Base-by-base conservation (phyloP, 2,113 vertebrate genomes). In the Hystrix brachyura region DNA sequence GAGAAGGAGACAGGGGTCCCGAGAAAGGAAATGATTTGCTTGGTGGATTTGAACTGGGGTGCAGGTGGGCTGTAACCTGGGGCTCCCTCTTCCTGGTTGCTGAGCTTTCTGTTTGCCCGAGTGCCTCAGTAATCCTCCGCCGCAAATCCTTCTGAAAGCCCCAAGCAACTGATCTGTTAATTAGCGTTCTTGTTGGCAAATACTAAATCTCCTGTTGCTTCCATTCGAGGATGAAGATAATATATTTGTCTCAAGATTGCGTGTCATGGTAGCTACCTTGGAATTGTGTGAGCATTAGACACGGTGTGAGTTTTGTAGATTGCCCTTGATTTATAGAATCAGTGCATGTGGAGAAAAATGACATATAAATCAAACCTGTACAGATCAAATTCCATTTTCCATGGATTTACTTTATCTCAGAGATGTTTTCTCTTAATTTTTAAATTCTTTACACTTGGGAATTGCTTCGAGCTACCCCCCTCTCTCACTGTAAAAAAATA, bases 151-250 rank as follows among this genome's bases (percentile, higher is more conserved):
- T 59, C 76, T 59, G 85, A 84, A 92, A 82, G 46, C 46, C 69
- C 62, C 80, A 90, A 76, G 83, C 76, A 92, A 74, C 67, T 32
- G 84, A 67, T 85, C 86, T 86, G 48, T 91, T 94, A 82, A 79
- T 96, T 95, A 94, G 27, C 17, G 88, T 25, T 87, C 53, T 90
- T 65, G 55, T 84, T 78, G 72, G 92, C 84, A 94, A 94, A 90
- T 82, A 71, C 38, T 78, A 92, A 65, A 27, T 60, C 59, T 87
- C 94, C 55, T 85, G 43, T 85, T 74, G 78, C 69, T 95, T 82
- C 55, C 55, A 94, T 89, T 97, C 78, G 92, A 91, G 91, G 65
- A 91, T 88, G 78, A 93, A 97, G 97, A 87, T 86, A 96, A 89
- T 69, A 23, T 59, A 76, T 96, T 95, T 81, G 51, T 80, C 25